These are phyloP conservation scores for Saccostrea echinata DNA, from an alignment of 1,140 invertebrate genomes.

Conservation along the genomic window DNA sequence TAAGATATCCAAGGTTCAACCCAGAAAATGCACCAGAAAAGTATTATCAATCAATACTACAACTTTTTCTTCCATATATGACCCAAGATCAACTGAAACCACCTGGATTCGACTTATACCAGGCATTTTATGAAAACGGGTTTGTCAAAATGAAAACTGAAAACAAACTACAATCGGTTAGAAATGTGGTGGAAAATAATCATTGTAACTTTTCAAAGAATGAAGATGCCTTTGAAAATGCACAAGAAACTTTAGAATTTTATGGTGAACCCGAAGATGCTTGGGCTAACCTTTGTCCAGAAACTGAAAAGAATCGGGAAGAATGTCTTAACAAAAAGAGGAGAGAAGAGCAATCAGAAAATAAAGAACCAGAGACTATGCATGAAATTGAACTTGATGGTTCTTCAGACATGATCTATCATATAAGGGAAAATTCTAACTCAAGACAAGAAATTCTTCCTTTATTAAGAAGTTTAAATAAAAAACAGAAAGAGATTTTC, in stretches of 20 bases:
- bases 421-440: not conserved
- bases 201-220: not conserved
- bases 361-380: not conserved
- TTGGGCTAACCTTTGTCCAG: slow-evolving; percentile 34
- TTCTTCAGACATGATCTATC: not conserved
- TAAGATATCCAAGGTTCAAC: slow-evolving; percentile 37
- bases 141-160: slow-evolving; percentile 18
- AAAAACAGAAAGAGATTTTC: slow-evolving; percentile 40
- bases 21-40: slow-evolving; percentile 39
- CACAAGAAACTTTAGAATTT: slow-evolving; percentile 20
- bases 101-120: slow-evolving; percentile 22
- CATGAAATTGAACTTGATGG: not conserved
- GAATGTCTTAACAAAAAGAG: slow-evolving; percentile 20
- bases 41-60: slow-evolving; percentile 34
- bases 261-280: not conserved
- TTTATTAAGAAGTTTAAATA: not conserved
- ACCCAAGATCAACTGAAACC: slow-evolving; percentile 21
- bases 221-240: slow-evolving; percentile 16
- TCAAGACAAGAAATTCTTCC: not conserved
- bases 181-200: slow-evolving; percentile 34
- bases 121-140: slow-evolving; percentile 50
- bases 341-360: not conserved
- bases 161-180: not conserved
- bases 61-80: slow-evolving; percentile 49
- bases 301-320: not conserved